Conservation (phyloP, 2,113 vertebrate species). For the Sciurus niger region DNA sequence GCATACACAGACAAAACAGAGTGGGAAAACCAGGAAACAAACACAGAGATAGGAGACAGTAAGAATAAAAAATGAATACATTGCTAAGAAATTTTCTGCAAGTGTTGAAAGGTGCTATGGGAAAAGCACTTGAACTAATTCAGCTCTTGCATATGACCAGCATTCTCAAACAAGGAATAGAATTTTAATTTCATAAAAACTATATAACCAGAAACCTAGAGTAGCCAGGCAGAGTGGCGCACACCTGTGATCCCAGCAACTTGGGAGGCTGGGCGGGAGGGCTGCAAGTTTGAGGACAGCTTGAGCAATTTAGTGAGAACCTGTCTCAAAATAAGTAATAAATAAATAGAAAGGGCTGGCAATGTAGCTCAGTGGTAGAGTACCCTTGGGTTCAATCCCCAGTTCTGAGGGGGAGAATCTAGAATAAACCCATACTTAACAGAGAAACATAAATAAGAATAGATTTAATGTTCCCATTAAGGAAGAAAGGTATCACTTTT, state of each 20-base stretch:
- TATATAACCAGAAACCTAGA: neutral
- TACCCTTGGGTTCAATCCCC: too few relatives aligned
- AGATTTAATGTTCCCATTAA: slow-evolving; percentile 30
- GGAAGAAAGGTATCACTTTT: neutral
- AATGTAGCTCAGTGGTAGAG: neutral
- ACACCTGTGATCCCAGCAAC: too few relatives aligned
- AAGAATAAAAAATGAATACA: neutral
- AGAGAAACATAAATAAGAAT: neutral
- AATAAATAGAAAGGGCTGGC: neutral
- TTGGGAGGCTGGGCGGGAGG: neutral
- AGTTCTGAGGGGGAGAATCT: neutral
- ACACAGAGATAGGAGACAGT: neutral
- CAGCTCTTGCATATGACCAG: neutral
- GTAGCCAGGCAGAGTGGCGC: too few relatives aligned
- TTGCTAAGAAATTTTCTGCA: slow-evolving; percentile 41
- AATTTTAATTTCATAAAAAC: slow-evolving; percentile 28
- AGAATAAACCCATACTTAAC: slow-evolving; percentile 16
- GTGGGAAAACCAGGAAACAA: neutral
- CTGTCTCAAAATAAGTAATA: neutral
- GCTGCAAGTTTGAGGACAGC: neutral
- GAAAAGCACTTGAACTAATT: neutral
- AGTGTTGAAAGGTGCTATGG: neutral
- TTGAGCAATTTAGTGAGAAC: neutral
- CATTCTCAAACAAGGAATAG: slow-evolving; percentile 26
- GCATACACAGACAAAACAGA: neutral